phyloP scores from a whole-genome alignment of 2,113 vertebrate genomes.

The Penelope pileata region DNA sequence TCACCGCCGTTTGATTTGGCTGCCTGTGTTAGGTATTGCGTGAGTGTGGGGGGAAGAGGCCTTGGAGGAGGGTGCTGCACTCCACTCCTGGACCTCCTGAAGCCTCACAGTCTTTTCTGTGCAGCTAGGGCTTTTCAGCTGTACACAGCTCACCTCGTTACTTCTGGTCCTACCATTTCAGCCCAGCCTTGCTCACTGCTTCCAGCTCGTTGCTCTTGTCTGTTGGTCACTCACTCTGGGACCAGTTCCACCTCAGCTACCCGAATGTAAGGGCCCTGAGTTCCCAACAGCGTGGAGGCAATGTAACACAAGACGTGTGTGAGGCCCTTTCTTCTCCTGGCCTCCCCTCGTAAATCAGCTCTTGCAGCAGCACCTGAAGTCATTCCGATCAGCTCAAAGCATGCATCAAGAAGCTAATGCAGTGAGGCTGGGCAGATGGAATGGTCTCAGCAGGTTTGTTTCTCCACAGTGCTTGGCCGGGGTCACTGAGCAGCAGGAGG shows the following conservation, averaged over 20 bases:
- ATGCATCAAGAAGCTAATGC: slow-evolving; percentile 26
- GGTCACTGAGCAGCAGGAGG: not conserved
- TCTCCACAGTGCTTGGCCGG: not conserved
- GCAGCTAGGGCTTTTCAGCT: not conserved
- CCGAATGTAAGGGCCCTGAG: not conserved
- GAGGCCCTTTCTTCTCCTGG: slow-evolving; percentile 53
- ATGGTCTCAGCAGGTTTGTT: not conserved
- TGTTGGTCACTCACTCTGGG: slow-evolving; percentile 36
- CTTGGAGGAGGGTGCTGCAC: slow-evolving; percentile 34
- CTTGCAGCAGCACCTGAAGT: slow-evolving; percentile 50
- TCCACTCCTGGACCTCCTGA: slow-evolving; percentile 23
- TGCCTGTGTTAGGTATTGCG: slow-evolving; percentile 46
- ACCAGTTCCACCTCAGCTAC: not conserved
- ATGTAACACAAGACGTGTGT: slow-evolving; percentile 47
- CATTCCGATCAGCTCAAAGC: slow-evolving; percentile 40
- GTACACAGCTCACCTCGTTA: not conserved
- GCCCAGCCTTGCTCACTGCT: slow-evolving; percentile 12
- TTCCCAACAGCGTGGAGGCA: slow-evolving; percentile 38
- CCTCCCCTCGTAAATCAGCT: slow-evolving; percentile 61
- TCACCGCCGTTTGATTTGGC: slow-evolving; percentile 15
- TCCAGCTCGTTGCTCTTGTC: slow-evolving; percentile 26
- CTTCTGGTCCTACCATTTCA: slow-evolving; percentile 24
- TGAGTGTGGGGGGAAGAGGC: not conserved
- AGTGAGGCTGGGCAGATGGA: not conserved
- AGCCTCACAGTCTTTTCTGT: not conserved